phyloP scores from a whole-genome alignment of 2,888 invertebrate genomes.

The Margaritifera margaritifera region DNA sequence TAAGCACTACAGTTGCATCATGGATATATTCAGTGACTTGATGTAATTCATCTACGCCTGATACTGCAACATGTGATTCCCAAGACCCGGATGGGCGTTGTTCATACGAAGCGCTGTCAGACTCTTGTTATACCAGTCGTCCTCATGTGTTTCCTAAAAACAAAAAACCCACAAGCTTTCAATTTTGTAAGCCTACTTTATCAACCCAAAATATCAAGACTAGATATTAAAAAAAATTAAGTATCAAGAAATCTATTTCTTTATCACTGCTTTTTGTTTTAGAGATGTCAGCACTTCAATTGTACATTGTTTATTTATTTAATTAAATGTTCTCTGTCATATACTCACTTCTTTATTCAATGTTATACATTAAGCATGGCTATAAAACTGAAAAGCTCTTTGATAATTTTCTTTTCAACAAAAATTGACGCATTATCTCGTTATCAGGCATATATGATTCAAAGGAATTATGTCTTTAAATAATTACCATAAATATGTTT shows the following conservation, averaged over 20 bases:
- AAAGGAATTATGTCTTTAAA: too few relatives aligned
- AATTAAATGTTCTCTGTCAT: too few relatives aligned
- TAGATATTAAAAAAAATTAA: background rate
- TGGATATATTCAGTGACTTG: too few relatives aligned
- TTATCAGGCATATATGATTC: too few relatives aligned
- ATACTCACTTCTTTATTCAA: too few relatives aligned
- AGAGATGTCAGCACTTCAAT: background rate
- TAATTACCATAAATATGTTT: too few relatives aligned
- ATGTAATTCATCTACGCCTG: conserved; percentile 76
- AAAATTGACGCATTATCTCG: too few relatives aligned
- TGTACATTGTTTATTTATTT: background rate
- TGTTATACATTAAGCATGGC: too few relatives aligned
- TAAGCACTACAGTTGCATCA: too few relatives aligned
- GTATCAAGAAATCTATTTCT: too few relatives aligned
- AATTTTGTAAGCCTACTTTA: background rate
- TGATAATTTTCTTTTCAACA: too few relatives aligned
- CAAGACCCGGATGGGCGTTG: conserved; percentile 91
- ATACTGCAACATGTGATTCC: conserved; percentile 97
- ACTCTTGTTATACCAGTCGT: conserved; percentile 98
- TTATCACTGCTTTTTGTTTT: background rate
- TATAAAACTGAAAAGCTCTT: too few relatives aligned
- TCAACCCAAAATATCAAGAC: background rate
- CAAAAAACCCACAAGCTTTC: conserved; percentile 3
- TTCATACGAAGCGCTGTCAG: conserved; percentile 97
- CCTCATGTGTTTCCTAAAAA: conserved; percentile 76